Percentiles rank a stretch among this genome's conserved stretches.
Evolutionary conservation across 2,888 invertebrate genomes (phyloP).

Genomic region (Drosophila mimetica): DNA sequence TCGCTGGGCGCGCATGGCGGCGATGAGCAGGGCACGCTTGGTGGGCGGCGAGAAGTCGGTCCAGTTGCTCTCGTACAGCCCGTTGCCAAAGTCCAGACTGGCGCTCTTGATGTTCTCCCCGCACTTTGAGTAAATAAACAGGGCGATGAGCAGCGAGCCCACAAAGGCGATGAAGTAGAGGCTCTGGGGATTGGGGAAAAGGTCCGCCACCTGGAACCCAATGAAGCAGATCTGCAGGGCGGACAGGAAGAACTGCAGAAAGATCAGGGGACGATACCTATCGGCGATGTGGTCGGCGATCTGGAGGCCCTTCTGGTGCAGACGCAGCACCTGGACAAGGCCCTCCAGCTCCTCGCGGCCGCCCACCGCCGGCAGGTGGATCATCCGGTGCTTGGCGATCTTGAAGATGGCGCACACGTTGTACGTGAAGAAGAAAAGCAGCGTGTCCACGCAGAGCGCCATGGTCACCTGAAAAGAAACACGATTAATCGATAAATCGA

Average conservation of each 20-base stretch:
- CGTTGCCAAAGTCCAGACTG: conserved; percentile 52
- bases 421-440: conserved; percentile 58
- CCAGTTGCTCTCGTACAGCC: conserved; percentile 57
- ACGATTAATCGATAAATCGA: too few species aligned
- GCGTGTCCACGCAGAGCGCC: conserved; percentile 56
- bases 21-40: conserved; percentile 36
- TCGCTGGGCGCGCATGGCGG: conserved; percentile 54
- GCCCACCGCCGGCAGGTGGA: conserved; percentile 31
- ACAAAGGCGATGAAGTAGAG: conserved; percentile 53
- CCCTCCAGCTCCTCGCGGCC: conserved; percentile 28
- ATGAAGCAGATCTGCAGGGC: conserved; percentile 57
- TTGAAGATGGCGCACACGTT: conserved; percentile 60
- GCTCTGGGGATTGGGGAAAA: conserved; percentile 48
- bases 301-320: conserved; percentile 54
- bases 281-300: conserved; percentile 45
- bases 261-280: conserved; percentile 46
- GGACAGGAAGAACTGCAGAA: conserved; percentile 57
- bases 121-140: conserved; percentile 62
- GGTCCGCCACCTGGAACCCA: conserved; percentile 55
- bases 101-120: conserved; percentile 62
- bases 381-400: conserved; percentile 60
- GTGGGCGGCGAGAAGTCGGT: conserved; percentile 46
- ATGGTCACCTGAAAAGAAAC: conserved; percentile 47
- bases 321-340: conserved; percentile 42
- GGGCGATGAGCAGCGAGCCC: conserved; percentile 52